Base-by-base conservation (phyloP, 2,888 invertebrate genomes). In the Periphyllus acericola region DNA sequence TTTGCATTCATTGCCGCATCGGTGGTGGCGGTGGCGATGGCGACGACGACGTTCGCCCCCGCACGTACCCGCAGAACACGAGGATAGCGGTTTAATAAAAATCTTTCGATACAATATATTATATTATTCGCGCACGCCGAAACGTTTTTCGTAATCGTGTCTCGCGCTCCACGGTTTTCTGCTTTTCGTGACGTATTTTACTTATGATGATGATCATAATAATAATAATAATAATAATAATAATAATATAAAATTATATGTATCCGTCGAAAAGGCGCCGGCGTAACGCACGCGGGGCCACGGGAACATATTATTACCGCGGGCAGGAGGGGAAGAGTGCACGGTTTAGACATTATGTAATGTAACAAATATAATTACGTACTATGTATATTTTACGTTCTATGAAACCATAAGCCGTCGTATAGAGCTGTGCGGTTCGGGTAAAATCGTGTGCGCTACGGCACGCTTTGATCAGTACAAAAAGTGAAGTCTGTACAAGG, bases 1-100 rank as follows among this genome's bases (percentile, higher is more conserved):
- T 82, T 82, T 71, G 71, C 81, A 82, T 82, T 82, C 81, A 71
- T 82, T 82, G 71, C 71, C 46, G 5, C 25, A 2, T 3, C 19
- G 72, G 32, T 19, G 21, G 17, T 4, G 71, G 32, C 14, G 66
- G 25, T 46, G 66, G 66, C 21, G 19, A 4, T 21, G 60, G 21
- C 6, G 36, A 6, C 3, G 36, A 36, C 36, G 36, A 36, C 55
- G 19, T 60, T 60, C 25, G 25, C 25, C 60, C 3, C 60, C 25
- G 60, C 9, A 11, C 55, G 25, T 11, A 52, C 52, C 52, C 17
- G 60, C 25, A 52, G 17, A 3, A 60, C 3, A 9, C 71, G 71
- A 32, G 60, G 25, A 8, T 25, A 60, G 25, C 60, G 25, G 5
- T 60, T 60, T 21, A 21, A 60, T 68, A 29, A 68, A 68, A 14